A percentile compares a stretch with the other conserved stretches of the same genome.
These are phyloP conservation scores for Pachyramphus minor DNA, from an alignment of 2,113 vertebrate species.

Conservation along the genomic window DNA sequence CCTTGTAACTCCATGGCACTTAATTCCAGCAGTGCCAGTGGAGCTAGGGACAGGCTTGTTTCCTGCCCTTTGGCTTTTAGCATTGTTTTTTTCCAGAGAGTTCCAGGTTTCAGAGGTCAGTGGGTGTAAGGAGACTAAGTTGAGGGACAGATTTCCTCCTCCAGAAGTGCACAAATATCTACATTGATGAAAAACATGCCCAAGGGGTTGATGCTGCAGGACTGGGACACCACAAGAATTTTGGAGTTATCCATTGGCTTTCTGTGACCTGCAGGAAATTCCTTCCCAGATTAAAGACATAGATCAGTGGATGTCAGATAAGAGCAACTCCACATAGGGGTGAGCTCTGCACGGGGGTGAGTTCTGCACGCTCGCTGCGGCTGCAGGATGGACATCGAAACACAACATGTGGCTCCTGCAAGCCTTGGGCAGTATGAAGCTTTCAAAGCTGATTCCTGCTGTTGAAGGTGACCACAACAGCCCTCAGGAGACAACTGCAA, in stretches of 20 bases:
- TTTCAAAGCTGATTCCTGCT: neutral
- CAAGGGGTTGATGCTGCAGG: rapidly evolving
- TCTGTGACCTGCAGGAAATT: neutral
- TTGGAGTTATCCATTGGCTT: neutral
- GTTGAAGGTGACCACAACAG: neutral
- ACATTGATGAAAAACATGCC: neutral
- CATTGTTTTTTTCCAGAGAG: neutral
- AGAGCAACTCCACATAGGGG: neutral
- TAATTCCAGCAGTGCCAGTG: neutral
- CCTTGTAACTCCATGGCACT: neutral
- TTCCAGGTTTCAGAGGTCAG: neutral
- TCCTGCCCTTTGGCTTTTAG: neutral
- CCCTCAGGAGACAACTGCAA: neutral
- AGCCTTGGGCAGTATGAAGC: neutral
- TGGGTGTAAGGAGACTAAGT: neutral
- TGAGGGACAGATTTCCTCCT: neutral
- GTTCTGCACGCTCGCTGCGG: neutral
- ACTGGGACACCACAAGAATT: rapidly evolving
- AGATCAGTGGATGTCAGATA: neutral
- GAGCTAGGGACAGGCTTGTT: neutral
- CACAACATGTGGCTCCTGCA: rapidly evolving
- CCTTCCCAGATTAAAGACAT: neutral
- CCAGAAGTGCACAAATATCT: neutral
- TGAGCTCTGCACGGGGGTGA: neutral
- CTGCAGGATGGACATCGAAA: neutral